These are phyloP conservation scores for Hypena proboscidalis DNA, from an alignment of 2,888 invertebrate species.

Conservation along the genomic window DNA sequence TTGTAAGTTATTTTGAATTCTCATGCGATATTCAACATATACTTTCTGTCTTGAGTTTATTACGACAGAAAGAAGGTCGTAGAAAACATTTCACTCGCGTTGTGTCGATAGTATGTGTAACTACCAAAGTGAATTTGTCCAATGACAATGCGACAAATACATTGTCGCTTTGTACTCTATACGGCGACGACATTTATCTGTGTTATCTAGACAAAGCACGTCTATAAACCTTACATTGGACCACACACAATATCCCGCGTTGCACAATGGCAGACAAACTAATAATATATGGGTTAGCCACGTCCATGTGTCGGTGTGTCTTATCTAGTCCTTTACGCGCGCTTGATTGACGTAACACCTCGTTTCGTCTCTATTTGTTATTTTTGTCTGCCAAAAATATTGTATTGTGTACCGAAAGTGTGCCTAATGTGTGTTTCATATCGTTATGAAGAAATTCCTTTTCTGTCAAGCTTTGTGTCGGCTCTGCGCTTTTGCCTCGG, in stretches of 20 bases:
- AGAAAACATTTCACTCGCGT: slow-evolving; percentile 49
- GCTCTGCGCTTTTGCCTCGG: slow-evolving; percentile 21
- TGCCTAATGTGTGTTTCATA: slow-evolving; percentile 37
- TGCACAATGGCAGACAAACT: slow-evolving; percentile 75
- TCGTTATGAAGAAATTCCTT: slow-evolving; percentile 32
- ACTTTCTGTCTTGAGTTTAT: slow-evolving; percentile 21
- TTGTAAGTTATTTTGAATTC: slow-evolving; percentile 55
- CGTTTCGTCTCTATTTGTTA: slow-evolving; percentile 52
- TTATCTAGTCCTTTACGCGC: slow-evolving; percentile 66
- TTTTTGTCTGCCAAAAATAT: slow-evolving; percentile 59
- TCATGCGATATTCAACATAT: slow-evolving; percentile 30
- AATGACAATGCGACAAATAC: slow-evolving; percentile 75
- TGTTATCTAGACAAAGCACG: slow-evolving; percentile 83
- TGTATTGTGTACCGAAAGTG: slow-evolving; percentile 45
- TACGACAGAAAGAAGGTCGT: slow-evolving; percentile 41
- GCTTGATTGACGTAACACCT: slow-evolving; percentile 67
- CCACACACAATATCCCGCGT: slow-evolving; percentile 81
- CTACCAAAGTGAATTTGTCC: slow-evolving; percentile 74
- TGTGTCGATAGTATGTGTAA: slow-evolving; percentile 54
- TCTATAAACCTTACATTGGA: slow-evolving; percentile 82
- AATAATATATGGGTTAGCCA: slow-evolving; percentile 76
- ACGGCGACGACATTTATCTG: slow-evolving; percentile 82
- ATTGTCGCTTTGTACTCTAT: slow-evolving; percentile 78
- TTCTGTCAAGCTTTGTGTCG: slow-evolving; percentile 17
- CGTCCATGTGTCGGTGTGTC: slow-evolving; percentile 67